Evolutionary conservation across 2,888 invertebrate species (phyloP).

Genomic region (Clostera curtula): DNA sequence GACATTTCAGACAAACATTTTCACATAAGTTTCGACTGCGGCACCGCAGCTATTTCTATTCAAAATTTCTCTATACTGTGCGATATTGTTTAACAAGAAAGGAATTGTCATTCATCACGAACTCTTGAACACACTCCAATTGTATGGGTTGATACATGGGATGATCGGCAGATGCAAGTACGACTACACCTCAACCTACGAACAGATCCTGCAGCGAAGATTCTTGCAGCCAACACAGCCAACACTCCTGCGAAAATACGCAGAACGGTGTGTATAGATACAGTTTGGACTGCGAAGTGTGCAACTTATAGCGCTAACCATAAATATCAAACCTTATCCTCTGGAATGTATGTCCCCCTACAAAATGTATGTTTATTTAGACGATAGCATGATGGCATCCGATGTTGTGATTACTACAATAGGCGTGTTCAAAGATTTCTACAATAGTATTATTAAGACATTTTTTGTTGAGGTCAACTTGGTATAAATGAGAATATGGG

Average conservation of each 20-base stretch:
- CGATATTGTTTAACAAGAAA: too few species aligned
- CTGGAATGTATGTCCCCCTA: conserved; percentile 10
- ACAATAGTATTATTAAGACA: background rate
- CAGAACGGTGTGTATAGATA: conserved; percentile 55
- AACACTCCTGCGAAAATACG: conserved; percentile 49
- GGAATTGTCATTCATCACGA: too few species aligned
- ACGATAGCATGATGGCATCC: conserved; percentile 10
- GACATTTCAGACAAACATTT: too few species aligned
- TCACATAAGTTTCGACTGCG: too few species aligned
- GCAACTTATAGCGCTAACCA: conserved; percentile 9
- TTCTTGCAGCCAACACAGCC: conserved; percentile 52
- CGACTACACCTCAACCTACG: conserved; percentile 26
- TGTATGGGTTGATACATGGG: conserved; percentile 17
- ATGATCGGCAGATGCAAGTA: conserved; percentile 51
- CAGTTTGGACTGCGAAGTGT: conserved; percentile 11
- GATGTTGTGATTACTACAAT: conserved; percentile 1
- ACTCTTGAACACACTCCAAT: background rate
- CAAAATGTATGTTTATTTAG: conserved; percentile 7
- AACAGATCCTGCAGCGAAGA: conserved; percentile 50
- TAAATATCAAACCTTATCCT: conserved; percentile 6
- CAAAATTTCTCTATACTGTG: too few species aligned
- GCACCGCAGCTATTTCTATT: too few species aligned
- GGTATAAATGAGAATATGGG: too few species aligned
- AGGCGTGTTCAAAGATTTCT: background rate
- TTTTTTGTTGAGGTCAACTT: too few species aligned